A percentile compares a stretch with the other conserved stretches of the same genome.
phyloP scores from a whole-genome alignment of 2,113 vertebrate species.

The Lagenorhynchus albirostris region DNA sequence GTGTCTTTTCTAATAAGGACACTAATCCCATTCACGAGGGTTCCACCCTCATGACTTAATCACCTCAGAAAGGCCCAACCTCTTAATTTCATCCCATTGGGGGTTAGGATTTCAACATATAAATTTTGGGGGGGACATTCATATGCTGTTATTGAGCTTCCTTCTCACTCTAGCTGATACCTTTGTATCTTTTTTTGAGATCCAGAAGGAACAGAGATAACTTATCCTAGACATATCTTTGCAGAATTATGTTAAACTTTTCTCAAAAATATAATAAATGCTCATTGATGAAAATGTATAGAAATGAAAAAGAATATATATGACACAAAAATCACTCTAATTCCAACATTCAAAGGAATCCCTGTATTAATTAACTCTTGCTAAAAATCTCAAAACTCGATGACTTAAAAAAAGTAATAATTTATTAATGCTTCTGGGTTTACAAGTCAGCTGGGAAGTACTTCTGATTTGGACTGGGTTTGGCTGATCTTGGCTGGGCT shows the following conservation, averaged over 20 bases:
- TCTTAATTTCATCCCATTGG: not conserved
- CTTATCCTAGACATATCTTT: not conserved
- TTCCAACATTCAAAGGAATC: not conserved
- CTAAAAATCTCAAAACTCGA: not conserved
- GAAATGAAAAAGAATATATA: not conserved
- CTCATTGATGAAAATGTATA: not conserved
- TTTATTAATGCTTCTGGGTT: not conserved
- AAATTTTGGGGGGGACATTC: not conserved
- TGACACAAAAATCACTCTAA: not conserved
- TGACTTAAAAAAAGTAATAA: not conserved
- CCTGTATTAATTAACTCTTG: not conserved
- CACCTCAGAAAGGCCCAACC: not conserved
- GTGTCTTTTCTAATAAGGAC: not conserved
- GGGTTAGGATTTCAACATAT: not conserved
- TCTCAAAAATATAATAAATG: conserved; percentile 3
- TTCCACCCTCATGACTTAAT: not conserved
- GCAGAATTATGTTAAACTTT: not conserved
- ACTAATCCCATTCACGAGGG: not conserved
- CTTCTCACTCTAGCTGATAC: not conserved
- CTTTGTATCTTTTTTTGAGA: not conserved
- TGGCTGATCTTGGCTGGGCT: not conserved
- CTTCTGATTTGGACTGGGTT: not conserved
- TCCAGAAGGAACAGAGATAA: not conserved
- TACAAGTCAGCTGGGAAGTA: not conserved
- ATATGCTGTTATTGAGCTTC: not conserved